Evolutionary conservation across 1,140 invertebrate species (phyloP).

Genomic region (Apocrypta bakeri): DNA sequence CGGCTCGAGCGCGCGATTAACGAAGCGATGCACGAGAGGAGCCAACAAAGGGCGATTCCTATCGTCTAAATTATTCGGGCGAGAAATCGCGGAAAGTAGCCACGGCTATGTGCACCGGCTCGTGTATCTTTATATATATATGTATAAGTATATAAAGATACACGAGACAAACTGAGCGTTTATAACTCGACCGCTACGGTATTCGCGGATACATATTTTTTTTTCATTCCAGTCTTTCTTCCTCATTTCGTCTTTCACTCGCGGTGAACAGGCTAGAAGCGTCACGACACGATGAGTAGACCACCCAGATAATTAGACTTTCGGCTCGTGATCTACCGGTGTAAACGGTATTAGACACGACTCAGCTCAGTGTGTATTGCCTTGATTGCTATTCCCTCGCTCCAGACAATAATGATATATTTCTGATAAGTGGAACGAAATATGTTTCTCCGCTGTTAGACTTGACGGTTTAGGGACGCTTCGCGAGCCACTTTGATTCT

Average conservation of each 20-base stretch:
- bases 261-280: background rate
- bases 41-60: conserved; percentile 44
- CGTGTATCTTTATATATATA: too few species aligned
- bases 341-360: background rate
- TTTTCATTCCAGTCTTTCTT: background rate
- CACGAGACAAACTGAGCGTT: conserved; percentile 26
- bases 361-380: background rate
- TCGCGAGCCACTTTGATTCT: background rate
- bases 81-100: conserved; percentile 30
- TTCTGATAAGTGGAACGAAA: conserved; percentile 29
- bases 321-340: conserved; percentile 41
- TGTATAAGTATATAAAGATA: too few species aligned
- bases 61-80: conserved; percentile 49
- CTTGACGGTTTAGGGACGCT: conserved; percentile 6
- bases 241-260: conserved; percentile 24
- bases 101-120: background rate
- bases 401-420: conserved; percentile 43
- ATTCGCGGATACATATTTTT: background rate
- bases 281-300: conserved; percentile 44
- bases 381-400: conserved; percentile 37
- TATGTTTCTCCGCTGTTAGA: background rate
- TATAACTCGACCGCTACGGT: conserved; percentile 13
- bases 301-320: conserved; percentile 51
- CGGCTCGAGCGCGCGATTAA: conserved; percentile 41
- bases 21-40: conserved; percentile 35